These are phyloP conservation scores for Aphodius sticticus DNA, from an alignment of 2,888 invertebrate species.

Conservation along the genomic window DNA sequence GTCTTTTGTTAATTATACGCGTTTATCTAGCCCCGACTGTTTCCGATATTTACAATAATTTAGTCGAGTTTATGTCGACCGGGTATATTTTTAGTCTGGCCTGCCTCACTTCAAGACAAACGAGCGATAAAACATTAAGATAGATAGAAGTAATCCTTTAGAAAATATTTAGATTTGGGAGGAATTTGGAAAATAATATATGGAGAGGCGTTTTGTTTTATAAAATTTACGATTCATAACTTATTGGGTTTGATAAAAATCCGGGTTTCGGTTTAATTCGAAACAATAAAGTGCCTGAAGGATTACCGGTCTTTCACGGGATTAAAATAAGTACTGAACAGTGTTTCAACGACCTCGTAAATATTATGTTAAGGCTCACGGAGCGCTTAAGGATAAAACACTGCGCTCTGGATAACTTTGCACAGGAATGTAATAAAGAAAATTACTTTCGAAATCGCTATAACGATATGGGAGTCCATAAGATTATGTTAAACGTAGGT, in stretches of 20 bases:
- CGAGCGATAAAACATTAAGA: constrained; percentile 12
- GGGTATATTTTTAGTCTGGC: constrained; percentile 10
- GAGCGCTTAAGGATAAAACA: neutral
- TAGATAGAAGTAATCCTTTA: neutral
- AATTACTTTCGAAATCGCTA: neutral
- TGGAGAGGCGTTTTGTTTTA: neutral
- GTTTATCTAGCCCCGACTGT: neutral
- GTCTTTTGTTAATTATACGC: neutral
- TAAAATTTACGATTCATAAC: constrained; percentile 4
- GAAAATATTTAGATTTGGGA: neutral
- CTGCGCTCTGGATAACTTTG: neutral
- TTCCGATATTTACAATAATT: constrained; percentile 26
- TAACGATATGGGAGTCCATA: neutral
- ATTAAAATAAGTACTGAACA: neutral
- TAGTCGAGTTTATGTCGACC: constrained; percentile 21
- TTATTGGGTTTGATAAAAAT: neutral
- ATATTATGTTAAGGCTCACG: neutral
- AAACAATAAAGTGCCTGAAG: neutral
- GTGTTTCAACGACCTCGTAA: neutral
- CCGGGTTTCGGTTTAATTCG: neutral
- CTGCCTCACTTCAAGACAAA: neutral
- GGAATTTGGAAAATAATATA: neutral
- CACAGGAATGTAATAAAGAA: neutral
- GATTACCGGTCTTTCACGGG: neutral
- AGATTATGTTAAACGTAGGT: neutral